Evolutionary conservation across 2,797 vertebrate genomes (phyloP).

Genomic region (Siniperca scherzeri): DNA sequence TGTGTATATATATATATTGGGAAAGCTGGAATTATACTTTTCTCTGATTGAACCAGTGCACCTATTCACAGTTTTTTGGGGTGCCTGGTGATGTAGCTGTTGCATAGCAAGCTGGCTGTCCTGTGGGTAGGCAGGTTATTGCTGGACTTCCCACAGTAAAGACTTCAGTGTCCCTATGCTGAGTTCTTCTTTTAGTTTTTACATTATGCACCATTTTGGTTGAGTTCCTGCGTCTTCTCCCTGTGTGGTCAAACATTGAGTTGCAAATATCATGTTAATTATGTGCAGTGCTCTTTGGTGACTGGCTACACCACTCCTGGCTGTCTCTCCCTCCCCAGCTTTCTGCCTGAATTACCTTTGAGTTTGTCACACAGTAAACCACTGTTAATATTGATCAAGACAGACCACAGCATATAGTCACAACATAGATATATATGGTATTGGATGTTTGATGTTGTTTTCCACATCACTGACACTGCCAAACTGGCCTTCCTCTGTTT

Average conservation of each 20-base stretch:
- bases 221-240: background rate
- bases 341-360: background rate
- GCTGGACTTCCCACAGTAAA: background rate
- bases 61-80: background rate
- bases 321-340: background rate
- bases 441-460: slow-evolving; percentile 21
- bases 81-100: background rate
- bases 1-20: too few relatives aligned
- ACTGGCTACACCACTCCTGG: background rate
- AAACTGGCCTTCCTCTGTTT: slow-evolving; percentile 14
- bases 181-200: background rate
- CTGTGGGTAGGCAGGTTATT: background rate
- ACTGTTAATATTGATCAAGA: background rate
- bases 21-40: background rate
- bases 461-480: background rate
- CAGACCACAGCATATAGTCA: background rate
- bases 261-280: background rate
- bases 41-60: background rate
- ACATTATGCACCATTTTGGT: background rate
- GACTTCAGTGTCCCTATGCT: background rate
- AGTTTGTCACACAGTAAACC: background rate
- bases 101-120: background rate
- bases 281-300: background rate
- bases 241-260: background rate
- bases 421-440: background rate